Base-by-base conservation (phyloP, 2,888 invertebrate species). In the Augochlorella aurata region DNA sequence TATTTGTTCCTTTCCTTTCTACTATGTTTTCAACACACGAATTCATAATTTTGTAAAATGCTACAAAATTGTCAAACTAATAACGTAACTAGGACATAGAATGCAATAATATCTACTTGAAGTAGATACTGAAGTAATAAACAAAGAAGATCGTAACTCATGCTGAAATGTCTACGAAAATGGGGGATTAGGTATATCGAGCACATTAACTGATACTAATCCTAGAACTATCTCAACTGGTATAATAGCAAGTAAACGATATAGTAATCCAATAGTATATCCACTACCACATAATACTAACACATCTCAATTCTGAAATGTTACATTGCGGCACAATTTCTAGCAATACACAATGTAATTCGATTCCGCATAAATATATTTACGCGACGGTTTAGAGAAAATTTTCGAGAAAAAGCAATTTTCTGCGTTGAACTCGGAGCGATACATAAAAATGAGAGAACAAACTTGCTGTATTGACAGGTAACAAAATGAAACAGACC, bases 371-470 rank as follows among this genome's bases (percentile, higher is more conserved):
- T 29, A 29, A 3, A 29, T 29, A 29, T 29, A 29, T 29, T 29
- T 29, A 29, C 29, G 12, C 5, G 5, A 12, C 21, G 21, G 1
- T 58, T 58, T 4, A 21, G 21, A 58, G 63, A 18, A 63, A 38
- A 63, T 63, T 44, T 21, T 24, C 16, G 45, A 44, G 44, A 8
- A 44, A 21, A 63, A 44, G 50, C 29, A 69, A 65, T 79, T 74
- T 74, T 65, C 74, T 63, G 45, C 14, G 21, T 45, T 45, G 10
- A n/a, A 58, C 58, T 29, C 18, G 14, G 38, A 29, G 29, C 29
- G 29, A 29, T 29, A 3, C 29, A 29, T 29, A 29, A 29, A 29
- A 29, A 29, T 29, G 3, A 3, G 29, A 29, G 29, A 29, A 29
- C 1, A 3, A 29, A 29, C 29, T 29, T 29, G 29, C 3, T 29